Conservation (phyloP, 1,140 invertebrate genomes). For the Bicyclus anynana region DNA sequence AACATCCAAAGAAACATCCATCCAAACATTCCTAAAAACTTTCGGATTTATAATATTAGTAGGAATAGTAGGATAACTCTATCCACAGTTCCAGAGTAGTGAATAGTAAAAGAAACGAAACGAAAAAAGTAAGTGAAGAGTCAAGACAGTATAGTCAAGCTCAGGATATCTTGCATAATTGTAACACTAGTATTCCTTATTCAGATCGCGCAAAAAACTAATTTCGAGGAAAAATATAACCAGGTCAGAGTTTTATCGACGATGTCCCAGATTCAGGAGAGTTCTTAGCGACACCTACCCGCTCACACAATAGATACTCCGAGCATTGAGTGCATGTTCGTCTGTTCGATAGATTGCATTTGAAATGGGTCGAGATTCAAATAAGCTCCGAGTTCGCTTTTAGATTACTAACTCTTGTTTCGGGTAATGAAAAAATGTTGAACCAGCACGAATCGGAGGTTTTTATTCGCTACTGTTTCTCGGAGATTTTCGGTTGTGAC, state of each 20-base stretch:
- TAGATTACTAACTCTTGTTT: not conserved
- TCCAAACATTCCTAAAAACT: too few relatives aligned
- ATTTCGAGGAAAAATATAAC: not conserved
- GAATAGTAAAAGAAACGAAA: too few relatives aligned
- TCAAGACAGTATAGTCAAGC: too few relatives aligned
- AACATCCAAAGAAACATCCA: too few relatives aligned
- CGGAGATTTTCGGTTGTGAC: too few relatives aligned
- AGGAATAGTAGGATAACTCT: too few relatives aligned
- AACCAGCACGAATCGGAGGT: not conserved
- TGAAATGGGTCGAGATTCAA: not conserved
- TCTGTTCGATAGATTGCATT: not conserved
- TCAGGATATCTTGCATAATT: too few relatives aligned
- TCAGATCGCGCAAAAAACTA: not conserved
- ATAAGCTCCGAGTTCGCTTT: not conserved
- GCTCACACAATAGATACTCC: not conserved
- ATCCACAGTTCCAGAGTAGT: too few relatives aligned
- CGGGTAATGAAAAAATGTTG: not conserved
- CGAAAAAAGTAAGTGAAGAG: too few relatives aligned
- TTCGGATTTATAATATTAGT: too few relatives aligned
- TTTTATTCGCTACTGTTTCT: not conserved
- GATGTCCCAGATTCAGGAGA: not conserved
- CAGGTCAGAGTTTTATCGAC: not conserved
- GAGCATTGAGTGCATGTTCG: not conserved
- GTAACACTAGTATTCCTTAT: too few relatives aligned
- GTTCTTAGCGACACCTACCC: not conserved